Conservation (phyloP, 1,140 invertebrate genomes). For the Drosophila guanche region DNA sequence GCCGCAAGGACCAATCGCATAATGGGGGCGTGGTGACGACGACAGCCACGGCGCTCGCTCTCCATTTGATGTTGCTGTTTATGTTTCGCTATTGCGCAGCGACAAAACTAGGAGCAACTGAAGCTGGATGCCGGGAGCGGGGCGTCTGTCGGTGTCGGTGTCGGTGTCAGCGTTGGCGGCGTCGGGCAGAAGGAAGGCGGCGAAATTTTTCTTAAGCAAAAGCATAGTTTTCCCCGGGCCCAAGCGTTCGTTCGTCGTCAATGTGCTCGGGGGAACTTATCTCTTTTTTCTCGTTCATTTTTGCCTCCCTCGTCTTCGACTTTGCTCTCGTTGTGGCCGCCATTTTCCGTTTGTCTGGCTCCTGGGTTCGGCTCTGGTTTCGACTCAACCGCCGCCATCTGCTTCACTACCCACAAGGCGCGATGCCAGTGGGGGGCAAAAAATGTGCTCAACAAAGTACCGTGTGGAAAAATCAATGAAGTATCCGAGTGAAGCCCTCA, state of each 20-base stretch:
- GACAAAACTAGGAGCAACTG: slow-evolving; percentile 23
- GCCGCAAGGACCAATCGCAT: slow-evolving; percentile 82
- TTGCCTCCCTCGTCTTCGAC: slow-evolving; percentile 18
- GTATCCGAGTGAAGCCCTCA: slow-evolving; percentile 7
- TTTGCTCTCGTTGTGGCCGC: slow-evolving; percentile 52
- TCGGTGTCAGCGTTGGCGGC: not conserved
- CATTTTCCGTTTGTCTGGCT: slow-evolving; percentile 55
- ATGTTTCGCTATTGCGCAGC: slow-evolving; percentile 76
- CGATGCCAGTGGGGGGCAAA: slow-evolving; percentile 8
- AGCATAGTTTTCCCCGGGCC: slow-evolving; percentile 57
- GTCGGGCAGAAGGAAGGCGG: slow-evolving; percentile 10
- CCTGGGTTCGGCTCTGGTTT: slow-evolving; percentile 29
- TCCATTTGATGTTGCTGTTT: slow-evolving; percentile 73
- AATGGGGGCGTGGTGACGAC: slow-evolving; percentile 80
- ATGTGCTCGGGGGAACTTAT: slow-evolving; percentile 4
- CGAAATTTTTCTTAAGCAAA: slow-evolving; percentile 62
- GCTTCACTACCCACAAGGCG: slow-evolving; percentile 30
- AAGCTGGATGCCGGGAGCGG: not conserved
- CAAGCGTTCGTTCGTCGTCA: slow-evolving; percentile 24
- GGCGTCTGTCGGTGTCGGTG: too few relatives aligned
- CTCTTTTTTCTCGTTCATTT: slow-evolving; percentile 5
- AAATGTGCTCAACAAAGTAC: slow-evolving; percentile 16
- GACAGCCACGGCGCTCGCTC: slow-evolving; percentile 48
- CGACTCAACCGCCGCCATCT: slow-evolving; percentile 21
- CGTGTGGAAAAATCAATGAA: slow-evolving; percentile 65